Base-by-base conservation (phyloP, 1,140 invertebrate genomes). In the Hyles vespertilio region DNA sequence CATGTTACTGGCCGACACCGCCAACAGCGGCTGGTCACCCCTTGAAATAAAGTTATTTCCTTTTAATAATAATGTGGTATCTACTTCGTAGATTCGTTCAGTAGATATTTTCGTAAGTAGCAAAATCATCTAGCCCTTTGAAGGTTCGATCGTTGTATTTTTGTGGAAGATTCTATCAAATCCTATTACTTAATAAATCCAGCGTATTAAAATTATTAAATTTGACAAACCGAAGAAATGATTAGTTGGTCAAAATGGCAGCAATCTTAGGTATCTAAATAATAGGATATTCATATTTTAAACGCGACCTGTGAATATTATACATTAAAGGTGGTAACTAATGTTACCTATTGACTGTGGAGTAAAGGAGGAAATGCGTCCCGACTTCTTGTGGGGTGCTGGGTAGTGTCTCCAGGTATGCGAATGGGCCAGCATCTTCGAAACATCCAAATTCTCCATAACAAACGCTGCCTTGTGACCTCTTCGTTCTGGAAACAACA, bases 371-470 rank as follows among this genome's bases (percentile, higher is more conserved):
- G 77, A 94, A 96, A 84, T 93, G 93, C 0, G 97, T 97, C 63
- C 93, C 93, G 54, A 98, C 95, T 65, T 97, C 95, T 77, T 96
- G 94, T 0, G 96, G 97, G n/a, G 94, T 90, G 43, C 94, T 94
- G 3, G 97, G 97, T 9, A 98, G 81, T 89, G 97, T 95, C 82
- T 97, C 96, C 68, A 98, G 80, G 79, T 98, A 98, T 59, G 95
- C 94, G 82, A 98, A 98, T 0, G 96, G 96, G 0, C 96, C 96
- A 2, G 95, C 94, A 67, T 97, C 96, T 67, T 96, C 94, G 86
- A 98, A 98, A 76, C 98, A 99, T 4, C 97, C 97, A n/a, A 98
- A 91, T 56, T 97, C 95, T 3, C 93, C 93, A 77, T 98, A 99
- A 77, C 98, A 99, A 1, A 97, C 94, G 7, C 93, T 92, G 51